Base-by-base conservation (phyloP, 2,888 invertebrate genomes). In the Chloromyia formosa region DNA sequence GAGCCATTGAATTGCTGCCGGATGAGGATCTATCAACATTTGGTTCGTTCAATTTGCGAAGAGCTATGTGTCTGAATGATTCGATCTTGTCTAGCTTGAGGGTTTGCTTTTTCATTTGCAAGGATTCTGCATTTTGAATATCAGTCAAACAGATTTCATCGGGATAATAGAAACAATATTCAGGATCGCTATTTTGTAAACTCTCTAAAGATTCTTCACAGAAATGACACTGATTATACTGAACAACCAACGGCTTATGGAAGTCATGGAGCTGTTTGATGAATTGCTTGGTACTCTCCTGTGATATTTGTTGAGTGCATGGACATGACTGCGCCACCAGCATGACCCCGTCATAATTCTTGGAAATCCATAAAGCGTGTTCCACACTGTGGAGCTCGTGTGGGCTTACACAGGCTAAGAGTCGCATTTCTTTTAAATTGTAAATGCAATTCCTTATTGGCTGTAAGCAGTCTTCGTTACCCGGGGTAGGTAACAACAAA, bases 341-440 rank as follows among this genome's bases (percentile, higher is more conserved):
- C 81, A 82, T 0, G 83, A 74, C 1, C 82, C 53, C 14, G 83
- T 81, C 0, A 83, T 83, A 76, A 83, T 82, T 74, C 82, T 80
- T 64, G 0, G 78, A 78, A 18, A 82, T 79, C 82, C 83, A 82
- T 45, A 80, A 75, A 0, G 80, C 68, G 10, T 80, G 78, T 0
- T 79, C 78, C 53, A 79, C 78, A 9, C 79, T 79, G 5, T 75
- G 54, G 10, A 83, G 75, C 16, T 81, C 78, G 45, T 80, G 81
- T 1, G 83, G 77, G 0, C 80, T 79, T 4, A 83, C 75, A 0
- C 82, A 80, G 0, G 82, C 79, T 73, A 78, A 83, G 0, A 84
- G 71, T 1, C 81, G 79, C 45, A 82, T 76, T 9, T 80, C 72
- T 0, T 79, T 78, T 49, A 80, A 80, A 5, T 81, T 74, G 1